Evolutionary conservation across 1,140 invertebrate genomes (phyloP).

Genomic region (Drosophila prosaltans): DNA sequence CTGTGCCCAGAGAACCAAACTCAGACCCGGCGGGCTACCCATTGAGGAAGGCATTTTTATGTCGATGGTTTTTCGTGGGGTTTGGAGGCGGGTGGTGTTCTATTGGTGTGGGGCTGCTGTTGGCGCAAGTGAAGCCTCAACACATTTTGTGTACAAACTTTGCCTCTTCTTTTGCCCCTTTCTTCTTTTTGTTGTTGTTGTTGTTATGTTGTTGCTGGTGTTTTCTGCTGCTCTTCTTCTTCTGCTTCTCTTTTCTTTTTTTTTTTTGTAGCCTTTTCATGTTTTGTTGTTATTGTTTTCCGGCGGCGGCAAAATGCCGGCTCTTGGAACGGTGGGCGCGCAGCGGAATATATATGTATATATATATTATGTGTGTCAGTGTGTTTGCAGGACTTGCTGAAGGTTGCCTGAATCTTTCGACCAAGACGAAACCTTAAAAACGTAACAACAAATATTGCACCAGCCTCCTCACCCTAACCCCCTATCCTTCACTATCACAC

Average conservation of each 20-base stretch:
- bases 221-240: background rate
- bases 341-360: slow-evolving; percentile 27
- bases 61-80: slow-evolving; percentile 14
- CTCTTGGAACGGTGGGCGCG: slow-evolving; percentile 34
- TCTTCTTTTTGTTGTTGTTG: slow-evolving; percentile 45
- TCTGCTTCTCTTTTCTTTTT: background rate
- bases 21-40: background rate
- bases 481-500: background rate
- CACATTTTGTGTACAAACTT: slow-evolving; percentile 55
- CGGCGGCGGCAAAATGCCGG: slow-evolving; percentile 58
- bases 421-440: slow-evolving; percentile 57
- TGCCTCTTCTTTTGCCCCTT: slow-evolving; percentile 45
- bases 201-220: slow-evolving; percentile 9
- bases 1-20: background rate
- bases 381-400: slow-evolving; percentile 50
- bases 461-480: slow-evolving; percentile 34
- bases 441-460: slow-evolving; percentile 48
- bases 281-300: slow-evolving; percentile 75
- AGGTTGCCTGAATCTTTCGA: slow-evolving; percentile 40
- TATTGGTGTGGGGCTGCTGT: background rate
- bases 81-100: background rate
- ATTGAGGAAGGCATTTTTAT: slow-evolving; percentile 19
- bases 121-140: slow-evolving; percentile 51
- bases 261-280: slow-evolving; percentile 42
- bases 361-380: slow-evolving; percentile 72